Evolutionary conservation across 92 coral and sea anemone species (phyloP).

Genomic region (Palythoa grandiflora): DNA sequence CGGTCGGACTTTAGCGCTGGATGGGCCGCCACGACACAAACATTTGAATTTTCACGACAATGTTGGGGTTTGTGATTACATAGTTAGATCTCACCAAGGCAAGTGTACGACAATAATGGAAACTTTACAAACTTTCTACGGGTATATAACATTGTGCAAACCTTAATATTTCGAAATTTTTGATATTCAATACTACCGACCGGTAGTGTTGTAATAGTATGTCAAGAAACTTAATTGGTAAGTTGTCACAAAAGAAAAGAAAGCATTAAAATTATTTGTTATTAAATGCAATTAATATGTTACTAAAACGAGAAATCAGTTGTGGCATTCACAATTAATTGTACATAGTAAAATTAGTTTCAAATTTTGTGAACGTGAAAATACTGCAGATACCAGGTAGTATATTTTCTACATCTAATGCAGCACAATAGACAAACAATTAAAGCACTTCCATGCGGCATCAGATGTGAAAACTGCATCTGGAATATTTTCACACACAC

Average conservation of each 20-base stretch:
- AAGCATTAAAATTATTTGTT: neutral
- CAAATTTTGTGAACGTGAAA: neutral
- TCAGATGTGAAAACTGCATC: conserved; percentile 20
- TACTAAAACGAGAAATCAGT: neutral
- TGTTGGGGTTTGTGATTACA: no score
- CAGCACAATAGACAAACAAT: neutral
- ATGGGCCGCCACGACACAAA: no score
- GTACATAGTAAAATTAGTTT: neutral
- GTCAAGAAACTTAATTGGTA: neutral
- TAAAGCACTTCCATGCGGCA: conserved; percentile 5
- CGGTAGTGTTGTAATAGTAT: neutral
- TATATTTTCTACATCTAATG: conserved; percentile 1
- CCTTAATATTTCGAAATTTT: no score
- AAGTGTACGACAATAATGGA: neutral
- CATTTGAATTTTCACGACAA: no score
- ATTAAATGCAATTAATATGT: no score
- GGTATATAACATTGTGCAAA: neutral
- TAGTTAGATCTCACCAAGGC: no score
- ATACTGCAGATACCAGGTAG: neutral
- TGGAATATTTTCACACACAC: conserved; percentile 37
- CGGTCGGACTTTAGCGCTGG: no score
- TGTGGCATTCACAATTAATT: neutral
- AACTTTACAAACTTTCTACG: neutral
- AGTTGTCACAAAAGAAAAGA: neutral
- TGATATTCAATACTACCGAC: neutral